Percentiles rank a stretch among this genome's conserved stretches.
Evolutionary conservation across 2,797 vertebrate species (phyloP).

Genomic region (Sternotherus odoratus): DNA sequence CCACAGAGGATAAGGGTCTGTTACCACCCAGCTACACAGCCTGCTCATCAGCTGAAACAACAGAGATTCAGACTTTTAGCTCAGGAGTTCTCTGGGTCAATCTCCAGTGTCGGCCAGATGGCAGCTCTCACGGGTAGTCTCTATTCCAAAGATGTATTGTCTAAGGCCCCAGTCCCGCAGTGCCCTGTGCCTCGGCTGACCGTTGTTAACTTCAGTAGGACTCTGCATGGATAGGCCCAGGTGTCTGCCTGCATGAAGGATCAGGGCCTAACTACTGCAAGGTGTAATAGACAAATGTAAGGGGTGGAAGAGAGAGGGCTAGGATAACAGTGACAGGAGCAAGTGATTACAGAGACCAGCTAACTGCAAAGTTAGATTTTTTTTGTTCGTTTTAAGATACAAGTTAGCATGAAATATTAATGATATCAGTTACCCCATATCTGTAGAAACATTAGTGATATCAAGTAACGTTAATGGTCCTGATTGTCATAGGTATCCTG

Average conservation of each 20-base stretch:
- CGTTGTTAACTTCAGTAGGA: background rate
- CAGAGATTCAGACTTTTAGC: background rate
- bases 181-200: background rate
- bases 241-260: background rate
- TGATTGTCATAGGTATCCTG: background rate
- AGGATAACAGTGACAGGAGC: rapidly evolving
- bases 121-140: background rate
- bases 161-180: background rate
- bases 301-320: rapidly evolving
- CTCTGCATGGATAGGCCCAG: background rate
- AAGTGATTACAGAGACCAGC: rapidly evolving
- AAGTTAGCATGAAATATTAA: background rate
- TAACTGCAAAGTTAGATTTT: background rate
- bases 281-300: no score
- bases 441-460: background rate
- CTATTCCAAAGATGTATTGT: background rate
- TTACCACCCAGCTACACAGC: no score
- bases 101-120: background rate
- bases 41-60: background rate
- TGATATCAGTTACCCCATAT: rapidly evolving
- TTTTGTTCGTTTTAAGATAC: background rate
- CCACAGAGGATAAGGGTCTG: no score
- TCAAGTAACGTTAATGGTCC: rapidly evolving
- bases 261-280: background rate
- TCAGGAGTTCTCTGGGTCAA: background rate